Evolutionary conservation across 2,888 invertebrate genomes (phyloP).

Genomic region (Zelleria hepariella): DNA sequence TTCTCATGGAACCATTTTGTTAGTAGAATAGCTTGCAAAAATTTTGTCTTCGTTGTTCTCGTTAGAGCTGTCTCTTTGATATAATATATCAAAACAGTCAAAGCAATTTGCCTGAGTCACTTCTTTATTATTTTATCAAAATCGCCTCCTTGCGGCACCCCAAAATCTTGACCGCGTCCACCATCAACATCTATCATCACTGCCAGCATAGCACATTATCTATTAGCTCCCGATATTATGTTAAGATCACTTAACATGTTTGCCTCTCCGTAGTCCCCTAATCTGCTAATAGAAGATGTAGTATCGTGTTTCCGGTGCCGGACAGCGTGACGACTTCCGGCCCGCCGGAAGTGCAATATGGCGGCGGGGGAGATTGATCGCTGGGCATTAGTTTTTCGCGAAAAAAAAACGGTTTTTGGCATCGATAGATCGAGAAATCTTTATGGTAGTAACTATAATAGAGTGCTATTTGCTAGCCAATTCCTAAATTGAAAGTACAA

Average conservation of each 20-base stretch:
- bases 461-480: too few relatives aligned
- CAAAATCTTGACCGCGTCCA: background rate
- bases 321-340: slow-evolving; percentile 56
- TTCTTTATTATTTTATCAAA: too few relatives aligned
- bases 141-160: background rate
- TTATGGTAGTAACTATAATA: too few relatives aligned
- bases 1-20: too few relatives aligned
- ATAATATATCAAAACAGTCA: too few relatives aligned
- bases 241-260: slow-evolving; percentile 34
- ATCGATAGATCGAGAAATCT: too few relatives aligned
- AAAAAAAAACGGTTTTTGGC: background rate
- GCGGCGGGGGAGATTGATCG: slow-evolving; percentile 18
- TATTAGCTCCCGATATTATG: slow-evolving; percentile 23
- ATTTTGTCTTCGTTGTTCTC: too few relatives aligned
- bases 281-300: slow-evolving; percentile 66
- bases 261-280: slow-evolving; percentile 40
- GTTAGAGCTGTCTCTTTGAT: too few relatives aligned
- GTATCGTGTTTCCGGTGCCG: slow-evolving; percentile 52
- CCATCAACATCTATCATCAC: background rate
- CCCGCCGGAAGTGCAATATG: slow-evolving; percentile 41
- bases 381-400: background rate
- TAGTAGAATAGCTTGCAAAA: too few relatives aligned
- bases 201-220: background rate
- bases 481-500: too few relatives aligned
- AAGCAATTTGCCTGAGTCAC: too few relatives aligned